phyloP scores from a whole-genome alignment of 1,140 invertebrate genomes.

The Drosophila nebulosa region DNA sequence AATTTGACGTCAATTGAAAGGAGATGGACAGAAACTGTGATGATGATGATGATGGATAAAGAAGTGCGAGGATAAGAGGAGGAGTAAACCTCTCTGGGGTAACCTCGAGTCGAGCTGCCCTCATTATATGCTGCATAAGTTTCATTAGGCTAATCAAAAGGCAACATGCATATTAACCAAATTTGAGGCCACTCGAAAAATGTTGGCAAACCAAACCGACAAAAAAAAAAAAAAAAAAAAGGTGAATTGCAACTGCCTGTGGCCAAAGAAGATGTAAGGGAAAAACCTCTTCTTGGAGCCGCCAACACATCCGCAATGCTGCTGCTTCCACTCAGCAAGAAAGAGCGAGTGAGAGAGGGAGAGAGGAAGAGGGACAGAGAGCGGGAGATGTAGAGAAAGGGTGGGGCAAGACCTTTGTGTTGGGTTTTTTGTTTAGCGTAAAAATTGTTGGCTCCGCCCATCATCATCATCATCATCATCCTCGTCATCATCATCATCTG shows the following conservation, averaged over 20 bases:
- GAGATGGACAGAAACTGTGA: constrained; percentile 14
- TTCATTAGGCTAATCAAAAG: constrained; percentile 77
- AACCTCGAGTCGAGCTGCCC: not conserved
- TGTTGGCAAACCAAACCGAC: constrained; percentile 9
- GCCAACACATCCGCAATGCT: constrained; percentile 55
- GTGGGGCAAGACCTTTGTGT: constrained; percentile 37
- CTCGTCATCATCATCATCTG: constrained; percentile 61
- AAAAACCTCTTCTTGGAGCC: constrained; percentile 31
- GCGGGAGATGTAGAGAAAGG: not conserved
- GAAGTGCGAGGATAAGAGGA: not conserved
- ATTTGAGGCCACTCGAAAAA: constrained; percentile 57
- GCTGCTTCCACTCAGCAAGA: constrained; percentile 8
- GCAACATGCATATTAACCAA: constrained; percentile 66
- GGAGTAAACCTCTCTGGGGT: no score
- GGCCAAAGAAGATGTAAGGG: constrained; percentile 63
- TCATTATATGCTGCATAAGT: constrained; percentile 58
- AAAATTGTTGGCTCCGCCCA: constrained; percentile 75
- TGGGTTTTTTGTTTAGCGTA: constrained; percentile 66
- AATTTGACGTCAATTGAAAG: constrained; percentile 67
- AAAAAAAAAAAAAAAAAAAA: constrained; percentile 15
- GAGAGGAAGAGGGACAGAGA: not conserved
- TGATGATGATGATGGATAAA: not conserved
- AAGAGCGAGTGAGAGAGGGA: not conserved
- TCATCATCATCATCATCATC: constrained; percentile 55
- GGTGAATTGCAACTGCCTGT: constrained; percentile 31